A percentile compares a stretch with the other conserved stretches of the same genome.
phyloP scores from a whole-genome alignment of 2,797 vertebrate genomes.

The Masticophis lateralis region DNA sequence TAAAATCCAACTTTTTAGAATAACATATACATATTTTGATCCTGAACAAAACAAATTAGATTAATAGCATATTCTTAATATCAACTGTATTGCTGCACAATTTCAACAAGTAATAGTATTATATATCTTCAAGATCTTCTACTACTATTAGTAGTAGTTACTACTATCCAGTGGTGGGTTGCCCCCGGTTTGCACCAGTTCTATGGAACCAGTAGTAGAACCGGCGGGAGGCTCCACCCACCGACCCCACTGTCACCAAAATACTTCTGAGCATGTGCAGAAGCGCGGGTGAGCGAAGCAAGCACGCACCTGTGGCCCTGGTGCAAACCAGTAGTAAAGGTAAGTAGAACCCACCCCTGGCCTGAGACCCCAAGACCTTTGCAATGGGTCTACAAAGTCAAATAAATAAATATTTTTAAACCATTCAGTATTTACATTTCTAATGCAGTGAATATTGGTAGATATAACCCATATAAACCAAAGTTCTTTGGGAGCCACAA shows the following conservation, averaged over 20 bases:
- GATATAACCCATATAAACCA: neutral
- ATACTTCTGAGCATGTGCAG: too few relatives aligned
- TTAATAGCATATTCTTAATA: neutral
- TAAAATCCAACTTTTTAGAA: neutral
- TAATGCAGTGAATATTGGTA: neutral
- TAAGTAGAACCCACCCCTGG: neutral
- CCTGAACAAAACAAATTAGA: neutral
- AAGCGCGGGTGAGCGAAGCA: too few relatives aligned
- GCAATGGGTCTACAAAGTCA: neutral
- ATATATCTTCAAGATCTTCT: neutral
- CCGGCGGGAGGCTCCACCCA: too few relatives aligned
- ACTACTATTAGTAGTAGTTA: neutral
- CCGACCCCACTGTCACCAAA: too few relatives aligned
- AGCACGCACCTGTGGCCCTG: too few relatives aligned
- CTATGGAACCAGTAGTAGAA: too few relatives aligned
- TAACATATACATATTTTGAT: neutral
- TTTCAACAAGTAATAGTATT: neutral
- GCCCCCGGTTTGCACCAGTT: too few relatives aligned
- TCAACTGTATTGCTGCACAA: neutral
- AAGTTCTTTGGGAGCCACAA: neutral
- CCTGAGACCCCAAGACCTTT: neutral
- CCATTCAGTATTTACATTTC: neutral
- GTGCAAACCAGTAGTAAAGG: too few relatives aligned
- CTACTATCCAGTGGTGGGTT: neutral
- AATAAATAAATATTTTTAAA: neutral